phyloP scores from a whole-genome alignment of 2,797 vertebrate species.

The Distichodus sexfasciatus region DNA sequence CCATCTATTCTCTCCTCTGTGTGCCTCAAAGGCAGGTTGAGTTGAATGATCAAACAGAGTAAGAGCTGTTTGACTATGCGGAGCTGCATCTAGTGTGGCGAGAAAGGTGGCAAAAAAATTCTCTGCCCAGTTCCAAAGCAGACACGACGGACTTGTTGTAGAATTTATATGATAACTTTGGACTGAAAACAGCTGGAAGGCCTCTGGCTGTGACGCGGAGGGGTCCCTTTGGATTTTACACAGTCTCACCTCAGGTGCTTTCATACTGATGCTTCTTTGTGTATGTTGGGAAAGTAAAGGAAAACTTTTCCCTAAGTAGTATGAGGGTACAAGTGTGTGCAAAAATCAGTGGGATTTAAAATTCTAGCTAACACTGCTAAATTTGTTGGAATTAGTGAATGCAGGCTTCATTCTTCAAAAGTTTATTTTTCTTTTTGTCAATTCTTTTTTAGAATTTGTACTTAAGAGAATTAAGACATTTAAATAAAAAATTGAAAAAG shows the following conservation, averaged over 20 bases:
- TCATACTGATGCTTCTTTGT: background rate
- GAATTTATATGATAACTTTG: slow-evolving; percentile 13
- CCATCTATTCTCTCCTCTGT: background rate
- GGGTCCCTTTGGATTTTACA: background rate
- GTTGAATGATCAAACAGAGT: slow-evolving; percentile 14
- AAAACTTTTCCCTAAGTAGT: background rate
- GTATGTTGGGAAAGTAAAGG: background rate
- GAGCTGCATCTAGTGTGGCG: slow-evolving; percentile 4
- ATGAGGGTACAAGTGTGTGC: background rate
- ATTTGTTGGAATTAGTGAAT: no score
- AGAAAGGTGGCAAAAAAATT: background rate
- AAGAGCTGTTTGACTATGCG: background rate
- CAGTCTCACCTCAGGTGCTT: background rate
- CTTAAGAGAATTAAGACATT: no score
- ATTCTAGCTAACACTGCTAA: background rate
- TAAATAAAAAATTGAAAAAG: no score
- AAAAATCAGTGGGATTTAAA: background rate
- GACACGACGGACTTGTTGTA: slow-evolving; percentile 1
- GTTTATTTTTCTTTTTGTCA: no score
- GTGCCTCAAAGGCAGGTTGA: background rate
- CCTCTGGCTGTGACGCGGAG: background rate
- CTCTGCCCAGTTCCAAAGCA: background rate
- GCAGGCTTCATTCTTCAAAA: no score
- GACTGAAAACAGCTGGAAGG: slow-evolving; percentile 22
- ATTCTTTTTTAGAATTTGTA: no score